Percentiles rank a stretch among this genome's conserved stretches.
Conservation (phyloP, 2,888 invertebrate species). For the Apantesis nais region DNA sequence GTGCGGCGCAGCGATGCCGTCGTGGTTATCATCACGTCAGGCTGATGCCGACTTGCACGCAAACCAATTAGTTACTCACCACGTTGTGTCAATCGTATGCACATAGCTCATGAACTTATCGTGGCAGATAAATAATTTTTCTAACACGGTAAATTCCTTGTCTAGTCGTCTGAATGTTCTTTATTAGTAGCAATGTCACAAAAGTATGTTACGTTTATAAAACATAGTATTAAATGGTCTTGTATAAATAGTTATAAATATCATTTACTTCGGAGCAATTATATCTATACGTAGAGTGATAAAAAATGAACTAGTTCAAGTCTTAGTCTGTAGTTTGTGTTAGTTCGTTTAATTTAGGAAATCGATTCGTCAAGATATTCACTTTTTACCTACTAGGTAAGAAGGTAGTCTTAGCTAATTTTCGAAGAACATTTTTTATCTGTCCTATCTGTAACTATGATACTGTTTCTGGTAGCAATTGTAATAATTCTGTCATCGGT, state of each 20-base stretch:
- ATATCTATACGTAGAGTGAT: background rate
- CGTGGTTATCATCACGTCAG: conserved; percentile 62
- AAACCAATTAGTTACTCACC: conserved; percentile 77
- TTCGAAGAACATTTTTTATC: no score
- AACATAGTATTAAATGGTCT: background rate
- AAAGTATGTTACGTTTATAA: background rate
- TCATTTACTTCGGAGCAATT: background rate
- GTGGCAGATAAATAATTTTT: background rate
- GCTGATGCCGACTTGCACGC: conserved; percentile 87
- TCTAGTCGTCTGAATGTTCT: background rate
- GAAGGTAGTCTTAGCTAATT: no score
- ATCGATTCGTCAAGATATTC: no score
- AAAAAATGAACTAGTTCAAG: background rate
- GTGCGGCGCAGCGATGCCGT: conserved; percentile 47
- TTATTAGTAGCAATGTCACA: background rate
- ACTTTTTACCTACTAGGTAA: no score
- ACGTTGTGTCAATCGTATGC: conserved; percentile 51
- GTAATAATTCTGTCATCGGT: no score
- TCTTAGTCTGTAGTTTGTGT: no score
- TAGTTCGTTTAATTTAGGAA: no score
- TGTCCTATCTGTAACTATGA: no score
- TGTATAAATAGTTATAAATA: background rate
- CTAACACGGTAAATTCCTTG: background rate
- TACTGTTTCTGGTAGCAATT: no score
- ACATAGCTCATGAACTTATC: conserved; percentile 30